Percentiles rank a stretch among this genome's conserved stretches.
Evolutionary conservation across 2,113 vertebrate species (phyloP).

Genomic region (Mystacornis crossleyi): DNA sequence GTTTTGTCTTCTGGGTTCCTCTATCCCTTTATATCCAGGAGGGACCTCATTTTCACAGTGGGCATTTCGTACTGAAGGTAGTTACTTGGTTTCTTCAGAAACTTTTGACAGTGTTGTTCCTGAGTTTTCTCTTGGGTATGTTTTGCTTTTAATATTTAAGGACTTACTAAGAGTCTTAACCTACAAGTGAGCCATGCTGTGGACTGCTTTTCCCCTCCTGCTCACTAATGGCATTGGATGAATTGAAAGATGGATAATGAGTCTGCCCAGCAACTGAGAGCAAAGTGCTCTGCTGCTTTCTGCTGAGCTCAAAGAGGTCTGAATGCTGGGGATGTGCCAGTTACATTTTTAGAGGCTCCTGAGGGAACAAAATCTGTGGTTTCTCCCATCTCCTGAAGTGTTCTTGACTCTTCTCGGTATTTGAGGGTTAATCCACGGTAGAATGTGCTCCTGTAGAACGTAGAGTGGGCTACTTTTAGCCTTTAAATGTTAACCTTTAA

Average conservation of each 20-base stretch:
- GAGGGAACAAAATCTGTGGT: not conserved
- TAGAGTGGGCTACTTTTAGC: not conserved
- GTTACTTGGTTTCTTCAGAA: not conserved
- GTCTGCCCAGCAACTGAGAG: rapidly evolving
- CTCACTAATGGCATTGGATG: not conserved
- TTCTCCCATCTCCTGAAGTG: not conserved
- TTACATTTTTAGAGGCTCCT: not conserved
- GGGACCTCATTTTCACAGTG: not conserved
- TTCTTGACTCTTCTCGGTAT: not conserved
- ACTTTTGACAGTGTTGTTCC: not conserved
- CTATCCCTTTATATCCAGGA: not conserved
- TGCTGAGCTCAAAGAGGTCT: not conserved
- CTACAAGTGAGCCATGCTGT: not conserved
- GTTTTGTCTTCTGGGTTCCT: not conserved
- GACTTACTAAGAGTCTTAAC: not conserved
- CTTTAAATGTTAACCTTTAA: not conserved
- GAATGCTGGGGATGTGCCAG: not conserved
- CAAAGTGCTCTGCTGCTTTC: not conserved
- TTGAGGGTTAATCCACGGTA: not conserved
- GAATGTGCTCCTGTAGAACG: not conserved
- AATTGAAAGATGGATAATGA: not conserved
- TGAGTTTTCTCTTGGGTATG: not conserved
- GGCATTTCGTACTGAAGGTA: not conserved
- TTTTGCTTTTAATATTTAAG: not conserved
- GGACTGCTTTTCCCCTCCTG: not conserved